Base-by-base conservation (phyloP, 2,888 invertebrate genomes). In the Ischnura elegans region DNA sequence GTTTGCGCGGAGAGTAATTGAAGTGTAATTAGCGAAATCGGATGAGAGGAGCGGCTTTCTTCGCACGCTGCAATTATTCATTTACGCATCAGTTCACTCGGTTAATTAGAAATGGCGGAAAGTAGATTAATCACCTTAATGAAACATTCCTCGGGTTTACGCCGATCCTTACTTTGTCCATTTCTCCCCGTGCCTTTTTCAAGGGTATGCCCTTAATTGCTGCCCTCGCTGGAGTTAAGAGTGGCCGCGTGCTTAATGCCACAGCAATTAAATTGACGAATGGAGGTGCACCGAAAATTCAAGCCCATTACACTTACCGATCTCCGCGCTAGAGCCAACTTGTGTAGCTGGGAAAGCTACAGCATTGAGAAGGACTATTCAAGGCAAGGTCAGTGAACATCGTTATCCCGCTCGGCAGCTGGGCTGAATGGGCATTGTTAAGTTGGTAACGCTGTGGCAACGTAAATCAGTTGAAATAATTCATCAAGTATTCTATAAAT, bases 121-220 rank as follows among this genome's bases (percentile, higher is more conserved):
- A 76, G 76, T 36, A 25, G 76, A 76, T 76, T 76, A 76, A 76
- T 76, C 76, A 76, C 76, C 36, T 29, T 76, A 76, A 76, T 76
- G 76, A 76, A 76, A 76, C 76, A 76, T 76, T 76, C 76, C 76
- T 76, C 36, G 76, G 25, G 76, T 76, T 76, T 76, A n/a, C 76
- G 16, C 36, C 29, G 36, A 25, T 76, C 76, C 76, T 76, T 13
- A 76, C 6, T 76, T 13, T 76, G 8, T 36, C 29, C 76, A 76
- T 76, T 76, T 36, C 76, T 76, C 76, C 29, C 10, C 29, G 25
- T n/a, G 76, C 36, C 76, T 76, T 36, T 36, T 36, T 36, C 76
- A 36, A 29, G 76, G n/a, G 29, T 25, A 76, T n/a, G 66, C 6
- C 36, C 76, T 76, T 2, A 76, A 76, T 76, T 76, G 36, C 76